Evolutionary conservation across 2,113 vertebrate genomes (phyloP).

Genomic region (Leptodactylus fuscus): DNA sequence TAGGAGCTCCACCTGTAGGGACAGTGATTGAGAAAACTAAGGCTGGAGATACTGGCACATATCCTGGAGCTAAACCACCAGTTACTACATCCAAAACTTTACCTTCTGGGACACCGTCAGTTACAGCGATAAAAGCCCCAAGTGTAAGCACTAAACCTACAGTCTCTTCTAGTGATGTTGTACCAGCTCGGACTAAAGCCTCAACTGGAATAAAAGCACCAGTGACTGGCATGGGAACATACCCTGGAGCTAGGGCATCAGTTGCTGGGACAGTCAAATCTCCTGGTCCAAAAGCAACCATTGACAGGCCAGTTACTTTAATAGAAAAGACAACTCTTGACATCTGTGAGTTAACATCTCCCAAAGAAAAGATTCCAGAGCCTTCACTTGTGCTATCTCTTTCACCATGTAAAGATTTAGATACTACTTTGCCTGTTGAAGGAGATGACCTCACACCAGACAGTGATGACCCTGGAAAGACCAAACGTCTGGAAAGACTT

Average conservation of each 20-base stretch:
- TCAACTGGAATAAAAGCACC: conserved; percentile 32
- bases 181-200: conserved; percentile 8
- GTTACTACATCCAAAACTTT: conserved; percentile 37
- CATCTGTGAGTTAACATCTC: background rate
- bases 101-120: background rate
- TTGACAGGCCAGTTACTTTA: conserved; percentile 32
- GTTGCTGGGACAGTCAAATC: conserved; percentile 2
- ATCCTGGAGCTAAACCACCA: conserved; percentile 43
- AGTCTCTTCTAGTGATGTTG: background rate
- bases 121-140: conserved; percentile 35
- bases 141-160: background rate
- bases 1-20: background rate
- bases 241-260: conserved; percentile 46
- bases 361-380: conserved; percentile 7
- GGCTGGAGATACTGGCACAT: conserved; percentile 40
- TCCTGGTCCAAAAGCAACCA: conserved; percentile 24
- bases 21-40: conserved; percentile 29
- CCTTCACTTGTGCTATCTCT: conserved; percentile 13
- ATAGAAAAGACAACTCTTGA: conserved; percentile 22
- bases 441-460: conserved; percentile 40
- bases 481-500: conserved; percentile 73
- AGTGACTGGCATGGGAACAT: conserved; percentile 49
- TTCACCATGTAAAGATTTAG: conserved; percentile 6
- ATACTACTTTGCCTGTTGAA: background rate
- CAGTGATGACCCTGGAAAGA: conserved; percentile 65